Evolutionary conservation across 2,113 vertebrate genomes (phyloP).

Genomic region (Morone chrysops): DNA sequence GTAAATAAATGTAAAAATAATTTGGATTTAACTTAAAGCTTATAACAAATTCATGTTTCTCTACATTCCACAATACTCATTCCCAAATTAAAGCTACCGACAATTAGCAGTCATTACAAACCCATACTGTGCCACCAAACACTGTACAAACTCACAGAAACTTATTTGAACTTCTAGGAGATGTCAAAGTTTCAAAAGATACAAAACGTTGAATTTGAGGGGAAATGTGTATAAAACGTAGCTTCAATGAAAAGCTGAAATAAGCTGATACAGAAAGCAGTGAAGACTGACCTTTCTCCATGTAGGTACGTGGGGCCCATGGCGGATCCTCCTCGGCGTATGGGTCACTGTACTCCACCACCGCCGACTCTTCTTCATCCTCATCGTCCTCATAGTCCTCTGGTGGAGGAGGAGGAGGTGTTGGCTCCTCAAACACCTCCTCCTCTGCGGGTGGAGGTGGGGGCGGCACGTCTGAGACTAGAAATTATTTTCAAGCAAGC

Average conservation of each 20-base stretch:
- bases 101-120: no score
- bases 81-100: no score
- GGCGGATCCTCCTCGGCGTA: constrained; percentile 98
- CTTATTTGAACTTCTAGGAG: neutral
- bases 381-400: constrained; percentile 98
- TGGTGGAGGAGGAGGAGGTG: constrained; percentile 92
- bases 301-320: constrained; percentile 94
- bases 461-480: constrained; percentile 94
- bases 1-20: no score
- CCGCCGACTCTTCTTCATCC: constrained; percentile 96
- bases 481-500: neutral
- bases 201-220: no score
- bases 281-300: constrained; percentile 89
- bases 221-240: no score
- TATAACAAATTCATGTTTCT: no score
- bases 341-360: constrained; percentile 98
- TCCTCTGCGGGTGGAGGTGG: constrained; percentile 91
- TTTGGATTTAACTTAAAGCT: no score
- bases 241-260: no score
- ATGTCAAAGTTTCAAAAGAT: neutral
- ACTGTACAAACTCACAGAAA: no score
- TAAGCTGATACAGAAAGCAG: neutral
- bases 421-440: constrained; percentile 90
- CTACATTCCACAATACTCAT: no score
- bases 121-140: no score